phyloP scores from a whole-genome alignment of 2,888 invertebrate species.

The Netelia melanura region DNA sequence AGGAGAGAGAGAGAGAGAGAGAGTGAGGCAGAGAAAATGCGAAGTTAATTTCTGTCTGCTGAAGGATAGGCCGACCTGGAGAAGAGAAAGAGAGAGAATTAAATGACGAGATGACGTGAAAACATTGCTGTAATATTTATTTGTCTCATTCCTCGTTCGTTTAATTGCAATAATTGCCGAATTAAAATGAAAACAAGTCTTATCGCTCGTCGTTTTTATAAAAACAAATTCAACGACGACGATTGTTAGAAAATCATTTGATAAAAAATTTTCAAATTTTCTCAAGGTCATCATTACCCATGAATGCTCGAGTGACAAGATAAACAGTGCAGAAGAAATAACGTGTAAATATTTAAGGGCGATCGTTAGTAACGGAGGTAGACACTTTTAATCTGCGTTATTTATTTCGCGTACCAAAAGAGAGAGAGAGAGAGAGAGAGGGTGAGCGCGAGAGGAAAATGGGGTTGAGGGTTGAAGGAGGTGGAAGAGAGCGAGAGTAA shows the following conservation, averaged over 20 bases:
- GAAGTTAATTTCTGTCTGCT: slow-evolving; percentile 74
- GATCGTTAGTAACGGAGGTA: slow-evolving; percentile 75
- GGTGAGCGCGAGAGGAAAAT: slow-evolving; percentile 64
- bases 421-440: slow-evolving; percentile 60
- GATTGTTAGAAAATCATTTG: too few species aligned
- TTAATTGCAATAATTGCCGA: slow-evolving; percentile 8
- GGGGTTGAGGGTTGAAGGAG: slow-evolving; percentile 50
- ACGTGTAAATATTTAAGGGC: slow-evolving; percentile 73
- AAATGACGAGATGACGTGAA: slow-evolving; percentile 58
- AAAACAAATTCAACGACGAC: too few species aligned
- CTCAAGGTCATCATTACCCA: not conserved
- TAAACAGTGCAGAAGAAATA: slow-evolving; percentile 35
- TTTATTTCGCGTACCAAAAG: slow-evolving; percentile 74
- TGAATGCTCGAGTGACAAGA: slow-evolving; percentile 15
- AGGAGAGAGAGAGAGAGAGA: slow-evolving; percentile 10
- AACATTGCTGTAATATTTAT: slow-evolving; percentile 28
- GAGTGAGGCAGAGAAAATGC: slow-evolving; percentile 62
- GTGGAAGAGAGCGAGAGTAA: slow-evolving; percentile 26
- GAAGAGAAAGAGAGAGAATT: slow-evolving; percentile 25
- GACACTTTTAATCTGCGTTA: slow-evolving; percentile 83
- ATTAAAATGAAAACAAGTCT: too few species aligned
- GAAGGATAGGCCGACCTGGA: slow-evolving; percentile 24
- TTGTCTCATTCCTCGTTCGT: not conserved
- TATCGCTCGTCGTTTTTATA: too few species aligned
- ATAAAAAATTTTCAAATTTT: not conserved